A percentile compares a stretch with the other conserved stretches of the same genome.
Conservation (phyloP, 2,888 invertebrate genomes). For the Cynaeus angustus region DNA sequence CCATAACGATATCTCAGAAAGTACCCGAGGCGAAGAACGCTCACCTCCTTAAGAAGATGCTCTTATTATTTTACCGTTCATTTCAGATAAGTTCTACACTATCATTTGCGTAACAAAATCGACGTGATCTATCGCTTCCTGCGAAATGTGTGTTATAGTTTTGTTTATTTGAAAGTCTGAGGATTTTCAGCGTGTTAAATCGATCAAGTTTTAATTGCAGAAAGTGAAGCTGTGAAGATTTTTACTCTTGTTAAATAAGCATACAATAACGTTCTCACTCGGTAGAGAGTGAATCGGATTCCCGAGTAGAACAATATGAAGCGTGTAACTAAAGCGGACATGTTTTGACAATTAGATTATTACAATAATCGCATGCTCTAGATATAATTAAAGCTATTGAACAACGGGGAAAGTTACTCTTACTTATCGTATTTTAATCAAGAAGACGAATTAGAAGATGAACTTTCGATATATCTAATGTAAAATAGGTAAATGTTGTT, state of each 20-base stretch:
- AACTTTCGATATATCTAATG: no score
- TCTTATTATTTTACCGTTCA: constrained; percentile 50
- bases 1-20: constrained; percentile 45
- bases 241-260: constrained; percentile 35
- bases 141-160: constrained; percentile 7
- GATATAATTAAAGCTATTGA: constrained; percentile 38
- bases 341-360: constrained; percentile 36
- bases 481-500: no score
- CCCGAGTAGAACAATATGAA: constrained; percentile 28
- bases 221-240: constrained; percentile 15
- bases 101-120: constrained; percentile 40
- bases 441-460: no score
- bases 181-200: no score
- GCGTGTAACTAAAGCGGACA: constrained; percentile 26
- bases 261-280: constrained; percentile 38
- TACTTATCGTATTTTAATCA: no score
- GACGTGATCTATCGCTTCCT: constrained; percentile 40
- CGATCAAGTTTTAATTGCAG: constrained; percentile 14
- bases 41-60: constrained; percentile 48
- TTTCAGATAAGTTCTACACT: constrained; percentile 24
- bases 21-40: constrained; percentile 35
- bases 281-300: constrained; percentile 41
- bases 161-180: no score
- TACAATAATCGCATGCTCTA: constrained; percentile 45
- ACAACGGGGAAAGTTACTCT: constrained; percentile 39